Evolutionary conservation across 2,888 invertebrate genomes (phyloP), one percentile per base, ranked within the genome.

Genomic region (Pachydiplax longipennis): DNA sequence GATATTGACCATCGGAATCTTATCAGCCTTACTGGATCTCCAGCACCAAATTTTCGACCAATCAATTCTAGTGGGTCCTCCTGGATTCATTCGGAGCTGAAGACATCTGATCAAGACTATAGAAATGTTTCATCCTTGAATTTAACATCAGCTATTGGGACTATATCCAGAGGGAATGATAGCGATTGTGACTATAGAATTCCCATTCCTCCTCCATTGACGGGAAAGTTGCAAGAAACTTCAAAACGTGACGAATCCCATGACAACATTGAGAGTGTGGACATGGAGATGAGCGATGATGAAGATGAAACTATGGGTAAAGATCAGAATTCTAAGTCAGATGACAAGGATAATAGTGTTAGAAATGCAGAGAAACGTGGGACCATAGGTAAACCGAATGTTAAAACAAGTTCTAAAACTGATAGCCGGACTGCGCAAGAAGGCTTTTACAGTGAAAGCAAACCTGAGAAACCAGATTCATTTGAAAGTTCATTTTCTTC

Each of bases 201-300:
- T 10, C 90, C 91, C 2, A 80, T 82, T n/a, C 83, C 91, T 61
- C 93, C 94, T 92, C 91, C 94, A 92, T 92, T 95, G 10, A 61
- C 81, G 2, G 93, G 93, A 91, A 93, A 92, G 53, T 58, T 95
- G 93, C 91, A 94, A 93, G 93, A 94, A 92, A 93, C 90, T 37
- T n/a, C 37, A 15, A 73, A 80, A 18, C 73, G 58, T 53, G 91
- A 91, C 81, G 92, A 91, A 81, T 90, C 81, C 91, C 93, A 95
- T 18, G 97, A 97, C 92, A 97, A 97, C 93, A 96, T 97, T 5
- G 97, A 97, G 93, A 97, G 96, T 93, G 96, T 97, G 91, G 98
- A 98, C 92, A 98, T 98, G 97, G 98, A 98, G 92, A 95, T 98
- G 93, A 97, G 97, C 18, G 98, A 98, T 92, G 98, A 98, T 83